Evolutionary conservation across 2,113 vertebrate species (phyloP).

Genomic region (Castor canadensis): DNA sequence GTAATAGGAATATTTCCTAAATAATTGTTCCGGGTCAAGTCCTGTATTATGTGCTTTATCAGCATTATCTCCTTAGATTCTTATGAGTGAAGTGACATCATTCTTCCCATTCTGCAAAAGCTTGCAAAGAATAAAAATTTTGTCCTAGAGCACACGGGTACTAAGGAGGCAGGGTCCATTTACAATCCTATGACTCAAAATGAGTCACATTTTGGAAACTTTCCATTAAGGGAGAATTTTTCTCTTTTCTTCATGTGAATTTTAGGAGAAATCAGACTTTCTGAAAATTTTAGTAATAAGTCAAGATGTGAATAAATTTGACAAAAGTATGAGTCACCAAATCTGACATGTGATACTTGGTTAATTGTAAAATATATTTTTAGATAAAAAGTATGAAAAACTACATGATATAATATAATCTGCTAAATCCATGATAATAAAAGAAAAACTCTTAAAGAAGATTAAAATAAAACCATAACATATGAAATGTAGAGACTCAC

Average conservation of each 20-base stretch:
- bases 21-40: background rate
- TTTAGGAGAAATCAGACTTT: background rate
- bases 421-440: background rate
- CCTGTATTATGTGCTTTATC: background rate
- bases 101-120: background rate
- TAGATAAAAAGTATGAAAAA: constrained; percentile 20
- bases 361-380: constrained; percentile 21
- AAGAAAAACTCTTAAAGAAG: background rate
- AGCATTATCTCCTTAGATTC: background rate
- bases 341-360: background rate
- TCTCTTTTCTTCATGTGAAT: background rate
- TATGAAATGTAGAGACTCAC: constrained; percentile 35
- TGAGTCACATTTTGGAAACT: background rate
- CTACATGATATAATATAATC: background rate
- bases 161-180: background rate
- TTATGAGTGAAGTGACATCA: background rate
- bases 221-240: background rate
- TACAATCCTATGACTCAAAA: no score
- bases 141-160: background rate
- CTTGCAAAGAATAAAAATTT: background rate
- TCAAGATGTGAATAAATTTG: background rate
- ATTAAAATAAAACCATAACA: background rate
- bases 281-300: constrained; percentile 46
- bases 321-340: background rate
- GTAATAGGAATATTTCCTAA: background rate